Evolutionary conservation across 2,797 vertebrate genomes (phyloP).

Genomic region (Antennarius maculatus): DNA sequence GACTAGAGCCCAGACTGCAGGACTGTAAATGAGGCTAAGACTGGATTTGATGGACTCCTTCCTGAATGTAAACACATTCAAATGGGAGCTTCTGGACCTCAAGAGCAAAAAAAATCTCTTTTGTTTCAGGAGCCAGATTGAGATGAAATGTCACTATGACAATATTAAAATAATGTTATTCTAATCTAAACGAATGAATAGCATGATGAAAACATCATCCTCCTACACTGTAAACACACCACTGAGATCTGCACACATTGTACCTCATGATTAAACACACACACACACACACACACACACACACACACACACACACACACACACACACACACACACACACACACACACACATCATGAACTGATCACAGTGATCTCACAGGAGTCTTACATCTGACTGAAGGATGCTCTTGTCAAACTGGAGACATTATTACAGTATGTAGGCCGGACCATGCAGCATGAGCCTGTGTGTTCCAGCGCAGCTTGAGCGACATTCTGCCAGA

Average conservation of each 20-base stretch:
- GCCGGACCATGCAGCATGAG: conserved; percentile 43
- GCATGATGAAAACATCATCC: background rate
- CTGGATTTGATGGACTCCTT: conserved; percentile 13
- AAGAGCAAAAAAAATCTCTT: background rate
- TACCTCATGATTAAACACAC: background rate
- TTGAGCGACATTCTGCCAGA: conserved; percentile 9
- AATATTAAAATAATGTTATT: background rate
- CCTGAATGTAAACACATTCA: conserved; percentile 39
- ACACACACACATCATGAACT: background rate
- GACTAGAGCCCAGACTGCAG: conserved; percentile 24
- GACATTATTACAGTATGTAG: conserved; percentile 36
- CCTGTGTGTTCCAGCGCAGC: conserved; percentile 13
- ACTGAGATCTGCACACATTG: conserved; percentile 8
- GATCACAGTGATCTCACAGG: background rate
- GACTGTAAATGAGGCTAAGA: conserved; percentile 32
- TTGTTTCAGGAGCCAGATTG: conserved; percentile 1
- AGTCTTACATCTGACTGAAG: conserved; percentile 22
- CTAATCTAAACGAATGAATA: background rate
- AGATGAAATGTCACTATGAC: background rate
- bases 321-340: too few relatives aligned
- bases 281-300: too few relatives aligned
- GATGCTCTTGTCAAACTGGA: conserved; percentile 9
- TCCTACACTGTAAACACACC: conserved; percentile 24
- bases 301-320: too few relatives aligned
- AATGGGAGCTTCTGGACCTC: background rate